Base-by-base conservation (phyloP, 2,797 vertebrate species). In the Halcyon leucocephala region DNA sequence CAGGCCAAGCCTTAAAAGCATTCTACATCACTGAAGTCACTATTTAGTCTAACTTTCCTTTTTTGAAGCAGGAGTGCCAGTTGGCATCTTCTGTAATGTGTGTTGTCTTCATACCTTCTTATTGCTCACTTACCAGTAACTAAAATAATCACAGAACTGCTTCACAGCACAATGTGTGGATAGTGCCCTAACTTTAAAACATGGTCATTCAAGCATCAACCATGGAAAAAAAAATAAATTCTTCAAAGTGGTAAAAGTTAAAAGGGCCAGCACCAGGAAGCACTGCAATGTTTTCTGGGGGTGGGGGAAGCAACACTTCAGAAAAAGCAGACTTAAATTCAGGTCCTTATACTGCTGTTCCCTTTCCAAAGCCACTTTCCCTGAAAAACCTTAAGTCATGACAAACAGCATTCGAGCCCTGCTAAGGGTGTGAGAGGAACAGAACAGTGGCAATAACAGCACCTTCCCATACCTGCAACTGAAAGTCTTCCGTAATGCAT, bases 1-100 rank as follows among this genome's bases (percentile, higher is more conserved):
- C 71, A 90, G 48, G 93, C 95, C 93, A 96, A 96, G 61, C 72
- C 42, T 94, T 96, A 92, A 95, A 90, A 96, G 96, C 96, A 96
- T 97, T 95, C 88, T 95, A 82, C 90, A 79, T 95, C 42, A 78
- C 93, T 96, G 95, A 96, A 92, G 86, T 96, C 95, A 96, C 93
- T 94, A 96, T 97, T 97, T 96, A 94, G 94, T 96, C 95, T 97
- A 93, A 86, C 85, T 97, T 93, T 58, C 37, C 70, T 77, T 94
- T 92, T 89, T 84, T 1, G 5, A 92, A 90, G 90, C 61, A 42
- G 58, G 73, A 95, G 78, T 86, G 95, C 93, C 96, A 96, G 78
- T 89, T 94, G 95, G 94, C 92, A 94, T 82, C 78, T 87, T 64
- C 44, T 84, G 31, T 14, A 77, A 55, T 35, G 48, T 29, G 72